Conservation (phyloP, 2,113 vertebrate genomes). For the Pseudorhombus dupliciocellatus region DNA sequence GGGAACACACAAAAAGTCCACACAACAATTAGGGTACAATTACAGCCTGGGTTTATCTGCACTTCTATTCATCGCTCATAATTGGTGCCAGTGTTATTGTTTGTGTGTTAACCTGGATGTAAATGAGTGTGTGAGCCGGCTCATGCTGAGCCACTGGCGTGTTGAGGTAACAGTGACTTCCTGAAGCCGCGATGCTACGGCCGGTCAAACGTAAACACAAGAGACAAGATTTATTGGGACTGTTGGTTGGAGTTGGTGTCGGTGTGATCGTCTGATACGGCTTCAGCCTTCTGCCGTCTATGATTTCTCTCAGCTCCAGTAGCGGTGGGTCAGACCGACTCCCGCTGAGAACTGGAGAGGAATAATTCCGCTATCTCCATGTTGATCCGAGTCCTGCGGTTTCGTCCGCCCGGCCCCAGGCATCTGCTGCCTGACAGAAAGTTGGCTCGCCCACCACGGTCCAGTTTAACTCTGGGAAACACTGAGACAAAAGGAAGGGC, state of each 20-base stretch:
- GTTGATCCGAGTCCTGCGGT: conserved; percentile 52
- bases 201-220: neutral
- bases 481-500: neutral
- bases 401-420: conserved; percentile 31
- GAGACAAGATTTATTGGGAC: neutral
- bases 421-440: conserved; percentile 54
- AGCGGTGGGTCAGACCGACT: conserved; percentile 31
- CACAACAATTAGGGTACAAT: neutral
- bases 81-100: neutral
- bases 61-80: neutral
- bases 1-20: neutral
- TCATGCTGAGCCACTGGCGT: neutral
- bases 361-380: conserved; percentile 48
- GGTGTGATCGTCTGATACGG: neutral
- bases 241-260: neutral
- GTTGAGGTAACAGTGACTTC: neutral
- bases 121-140: neutral
- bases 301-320: conserved; percentile 31
- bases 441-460: conserved; percentile 34
- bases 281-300: neutral
- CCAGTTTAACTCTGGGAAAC: conserved; percentile 2
- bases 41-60: neutral
- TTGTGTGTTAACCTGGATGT: neutral
- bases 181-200: neutral
- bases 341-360: conserved; percentile 43